Percentiles rank a stretch among this genome's conserved stretches.
Evolutionary conservation across 2,888 invertebrate species (phyloP).

Genomic region (Drosophila conformis): DNA sequence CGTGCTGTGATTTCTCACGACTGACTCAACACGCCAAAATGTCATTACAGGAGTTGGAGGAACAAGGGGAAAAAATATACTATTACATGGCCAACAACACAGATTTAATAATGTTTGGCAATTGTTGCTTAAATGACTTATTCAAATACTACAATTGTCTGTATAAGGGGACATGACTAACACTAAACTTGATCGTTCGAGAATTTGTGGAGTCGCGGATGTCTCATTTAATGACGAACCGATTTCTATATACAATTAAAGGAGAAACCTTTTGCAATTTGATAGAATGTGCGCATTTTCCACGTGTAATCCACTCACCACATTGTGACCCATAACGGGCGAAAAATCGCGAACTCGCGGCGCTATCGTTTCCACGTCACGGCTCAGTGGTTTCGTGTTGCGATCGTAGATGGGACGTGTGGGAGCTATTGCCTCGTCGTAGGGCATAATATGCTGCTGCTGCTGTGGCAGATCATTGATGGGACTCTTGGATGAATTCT

Average conservation of each 20-base stretch:
- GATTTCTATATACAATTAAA: not conserved
- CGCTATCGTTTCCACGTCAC: constrained; percentile 74
- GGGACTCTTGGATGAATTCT: constrained; percentile 6
- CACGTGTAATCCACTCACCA: constrained; percentile 82
- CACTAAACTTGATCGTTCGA: not conserved
- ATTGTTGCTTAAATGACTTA: not conserved
- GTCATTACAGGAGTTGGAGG: not conserved
- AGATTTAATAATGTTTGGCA: not conserved
- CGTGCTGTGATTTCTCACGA: constrained; percentile 12
- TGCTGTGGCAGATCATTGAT: not conserved
- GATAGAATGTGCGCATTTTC: not conserved
- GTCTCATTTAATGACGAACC: not conserved
- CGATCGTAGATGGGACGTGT: constrained; percentile 87
- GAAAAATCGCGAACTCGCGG: constrained; percentile 86
- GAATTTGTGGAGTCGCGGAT: not conserved
- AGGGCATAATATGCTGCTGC: not conserved
- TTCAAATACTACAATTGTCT: not conserved
- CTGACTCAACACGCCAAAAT: not conserved
- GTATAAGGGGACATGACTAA: not conserved
- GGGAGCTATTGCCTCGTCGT: constrained; percentile 21
- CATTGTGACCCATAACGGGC: constrained; percentile 86
- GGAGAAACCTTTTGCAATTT: not conserved
- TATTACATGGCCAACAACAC: not conserved
- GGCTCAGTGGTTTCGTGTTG: constrained; percentile 86
- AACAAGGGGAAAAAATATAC: not conserved